Conservation (phyloP, 1,140 invertebrate species). For the Tetragonula clypearis region DNA sequence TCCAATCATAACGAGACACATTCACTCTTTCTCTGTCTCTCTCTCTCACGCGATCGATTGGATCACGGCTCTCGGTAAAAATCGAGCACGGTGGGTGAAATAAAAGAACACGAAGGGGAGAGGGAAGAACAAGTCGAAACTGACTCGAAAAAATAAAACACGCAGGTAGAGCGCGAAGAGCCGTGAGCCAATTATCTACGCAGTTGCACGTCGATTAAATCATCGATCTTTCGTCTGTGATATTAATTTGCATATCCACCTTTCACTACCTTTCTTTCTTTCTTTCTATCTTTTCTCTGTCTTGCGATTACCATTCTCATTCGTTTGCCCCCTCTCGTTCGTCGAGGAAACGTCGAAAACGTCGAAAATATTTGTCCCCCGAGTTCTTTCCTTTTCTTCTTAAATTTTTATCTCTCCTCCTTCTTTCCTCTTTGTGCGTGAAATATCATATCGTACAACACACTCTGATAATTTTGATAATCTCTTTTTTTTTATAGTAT, state of each 20-base stretch:
- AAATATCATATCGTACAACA: background rate
- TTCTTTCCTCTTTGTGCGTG: background rate
- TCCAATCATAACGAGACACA: constrained; percentile 26
- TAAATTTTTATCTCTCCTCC: background rate
- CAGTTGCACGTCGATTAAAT: constrained; percentile 41
- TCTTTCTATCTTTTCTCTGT: background rate
- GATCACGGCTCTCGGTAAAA: constrained; percentile 50
- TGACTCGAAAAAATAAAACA: background rate
- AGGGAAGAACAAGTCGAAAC: constrained; percentile 9
- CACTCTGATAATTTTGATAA: background rate
- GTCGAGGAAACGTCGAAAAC: background rate
- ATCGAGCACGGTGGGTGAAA: background rate
- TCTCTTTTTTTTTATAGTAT: background rate
- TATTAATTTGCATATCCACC: constrained; percentile 37
- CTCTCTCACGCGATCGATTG: constrained; percentile 26
- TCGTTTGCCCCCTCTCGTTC: background rate
- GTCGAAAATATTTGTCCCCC: background rate
- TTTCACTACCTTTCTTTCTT: constrained; percentile 5
- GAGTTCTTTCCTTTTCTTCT: background rate
- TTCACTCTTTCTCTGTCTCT: constrained; percentile 5
- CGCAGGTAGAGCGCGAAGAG: constrained; percentile 24
- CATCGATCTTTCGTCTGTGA: constrained; percentile 37
- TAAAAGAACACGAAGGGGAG: background rate
- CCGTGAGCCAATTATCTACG: constrained; percentile 61
- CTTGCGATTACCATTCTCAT: background rate